Evolutionary conservation across 1,140 invertebrate species (phyloP).

Genomic region (Drosophila kanapiae): DNA sequence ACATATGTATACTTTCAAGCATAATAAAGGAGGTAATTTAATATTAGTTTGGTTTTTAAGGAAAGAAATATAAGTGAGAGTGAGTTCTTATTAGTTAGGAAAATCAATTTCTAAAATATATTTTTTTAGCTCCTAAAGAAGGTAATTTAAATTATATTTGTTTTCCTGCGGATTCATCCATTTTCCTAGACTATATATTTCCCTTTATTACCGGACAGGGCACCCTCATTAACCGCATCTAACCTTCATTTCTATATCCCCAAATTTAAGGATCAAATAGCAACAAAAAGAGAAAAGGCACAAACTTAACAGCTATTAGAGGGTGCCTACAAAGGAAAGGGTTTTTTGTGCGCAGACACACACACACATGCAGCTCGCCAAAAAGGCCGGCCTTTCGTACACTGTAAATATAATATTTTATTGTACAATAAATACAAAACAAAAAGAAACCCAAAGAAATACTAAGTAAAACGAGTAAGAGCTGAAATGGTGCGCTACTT

Average conservation of each 20-base stretch:
- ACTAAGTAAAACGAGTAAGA: slow-evolving; percentile 40
- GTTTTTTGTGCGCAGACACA: slow-evolving; percentile 10
- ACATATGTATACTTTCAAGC: too few relatives aligned
- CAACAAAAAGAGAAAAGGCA: background rate
- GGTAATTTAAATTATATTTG: background rate
- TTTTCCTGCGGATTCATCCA: background rate
- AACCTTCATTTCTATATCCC: slow-evolving; percentile 1
- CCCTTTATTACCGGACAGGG: background rate
- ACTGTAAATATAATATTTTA: slow-evolving; percentile 84
- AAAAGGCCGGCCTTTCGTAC: slow-evolving; percentile 58
- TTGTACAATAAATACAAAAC: slow-evolving; percentile 74
- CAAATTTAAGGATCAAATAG: slow-evolving; percentile 31
- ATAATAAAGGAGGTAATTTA: background rate
- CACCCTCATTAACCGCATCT: slow-evolving; percentile 23
- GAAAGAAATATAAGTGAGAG: background rate
- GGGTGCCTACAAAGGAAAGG: slow-evolving; percentile 38
- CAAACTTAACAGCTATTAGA: slow-evolving; percentile 64
- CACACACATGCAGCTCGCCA: slow-evolving; percentile 17
- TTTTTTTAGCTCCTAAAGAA: background rate
- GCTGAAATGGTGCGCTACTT: slow-evolving; percentile 58
- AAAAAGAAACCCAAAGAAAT: slow-evolving; percentile 24
- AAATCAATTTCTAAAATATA: background rate
- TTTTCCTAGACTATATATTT: background rate
- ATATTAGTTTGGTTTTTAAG: background rate
- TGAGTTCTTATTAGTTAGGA: background rate